Conservation (phyloP, 1,140 invertebrate species). For the Hetaerina americana region DNA sequence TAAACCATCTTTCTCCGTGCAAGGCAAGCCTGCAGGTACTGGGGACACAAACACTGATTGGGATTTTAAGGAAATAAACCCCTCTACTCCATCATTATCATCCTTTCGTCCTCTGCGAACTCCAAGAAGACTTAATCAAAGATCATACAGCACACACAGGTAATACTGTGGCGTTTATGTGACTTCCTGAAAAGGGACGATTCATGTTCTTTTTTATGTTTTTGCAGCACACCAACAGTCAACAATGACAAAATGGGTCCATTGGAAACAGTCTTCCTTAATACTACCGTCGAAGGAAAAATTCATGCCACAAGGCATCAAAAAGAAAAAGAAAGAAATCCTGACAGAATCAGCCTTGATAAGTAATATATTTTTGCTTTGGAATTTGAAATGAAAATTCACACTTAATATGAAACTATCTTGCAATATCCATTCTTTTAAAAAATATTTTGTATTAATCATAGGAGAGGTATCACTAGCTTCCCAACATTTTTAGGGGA, state of each 20-base stretch:
- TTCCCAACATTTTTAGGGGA: slow-evolving; percentile 70
- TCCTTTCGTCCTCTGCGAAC: slow-evolving; percentile 27
- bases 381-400: too few relatives aligned
- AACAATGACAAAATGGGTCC: not conserved
- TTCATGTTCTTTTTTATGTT: slow-evolving; percentile 6
- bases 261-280: slow-evolving; percentile 12
- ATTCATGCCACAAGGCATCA: slow-evolving; percentile 47
- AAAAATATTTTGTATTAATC: too few relatives aligned
- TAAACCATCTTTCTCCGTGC: not conserved
- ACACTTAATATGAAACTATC: too few relatives aligned
- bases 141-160: slow-evolving; percentile 39
- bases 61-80: not conserved
- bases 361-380: slow-evolving; percentile 25
- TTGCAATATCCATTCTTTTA: too few relatives aligned
- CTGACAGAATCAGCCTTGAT: slow-evolving; percentile 64
- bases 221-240: slow-evolving; percentile 11
- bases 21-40: not conserved
- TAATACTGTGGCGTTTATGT: slow-evolving; percentile 14
- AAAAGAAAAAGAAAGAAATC: slow-evolving; percentile 56
- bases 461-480: slow-evolving; percentile 51
- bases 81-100: not conserved
- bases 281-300: slow-evolving; percentile 29
- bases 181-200: slow-evolving; percentile 8
- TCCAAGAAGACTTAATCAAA: slow-evolving; percentile 33
- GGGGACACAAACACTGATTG: not conserved